Evolutionary conservation across 92 coral and sea anemone genomes (phyloP).

Genomic region (Montipora capitata): DNA sequence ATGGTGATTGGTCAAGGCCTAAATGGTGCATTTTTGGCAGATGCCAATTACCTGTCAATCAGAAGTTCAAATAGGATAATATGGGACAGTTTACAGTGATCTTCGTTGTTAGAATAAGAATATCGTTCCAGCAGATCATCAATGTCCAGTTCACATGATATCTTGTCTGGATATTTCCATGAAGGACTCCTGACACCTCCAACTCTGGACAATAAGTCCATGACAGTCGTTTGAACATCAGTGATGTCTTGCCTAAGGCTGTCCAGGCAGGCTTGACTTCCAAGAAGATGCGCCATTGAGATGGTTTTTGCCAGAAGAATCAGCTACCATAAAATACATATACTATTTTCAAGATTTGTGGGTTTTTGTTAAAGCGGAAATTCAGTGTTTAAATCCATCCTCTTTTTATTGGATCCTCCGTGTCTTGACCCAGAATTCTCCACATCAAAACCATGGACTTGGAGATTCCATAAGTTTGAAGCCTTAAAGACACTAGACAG

Average conservation of each 20-base stretch:
- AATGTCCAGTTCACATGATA: slow-evolving; percentile 96
- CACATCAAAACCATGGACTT: too few relatives aligned
- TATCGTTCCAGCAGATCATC: slow-evolving; percentile 88
- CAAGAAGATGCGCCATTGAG: slow-evolving; percentile 95
- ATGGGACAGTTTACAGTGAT: slow-evolving; percentile 96
- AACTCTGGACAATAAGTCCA: slow-evolving; percentile 87
- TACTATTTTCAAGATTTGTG: neutral
- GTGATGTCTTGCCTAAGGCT: slow-evolving; percentile 87
- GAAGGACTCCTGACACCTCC: slow-evolving; percentile 96
- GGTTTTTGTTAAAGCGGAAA: neutral
- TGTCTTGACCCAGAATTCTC: too few relatives aligned
- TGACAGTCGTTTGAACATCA: slow-evolving; percentile 87
- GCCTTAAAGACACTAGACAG: too few relatives aligned
- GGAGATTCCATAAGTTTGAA: neutral
- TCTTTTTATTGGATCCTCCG: too few relatives aligned
- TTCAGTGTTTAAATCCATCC: neutral
- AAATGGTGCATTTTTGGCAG: neutral
- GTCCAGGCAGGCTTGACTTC: slow-evolving; percentile 90
- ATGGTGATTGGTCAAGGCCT: neutral
- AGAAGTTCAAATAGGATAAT: slow-evolving; percentile 98
- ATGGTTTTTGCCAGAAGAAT: too few relatives aligned
- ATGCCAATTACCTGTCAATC: slow-evolving; percentile 89
- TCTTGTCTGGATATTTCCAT: slow-evolving; percentile 99
- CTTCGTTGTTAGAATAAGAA: slow-evolving; percentile 91
- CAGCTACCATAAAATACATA: too few relatives aligned